These are phyloP conservation scores for Romanomermis culicivorax DNA, from an alignment of 2,888 invertebrate genomes.

Conservation along the genomic window DNA sequence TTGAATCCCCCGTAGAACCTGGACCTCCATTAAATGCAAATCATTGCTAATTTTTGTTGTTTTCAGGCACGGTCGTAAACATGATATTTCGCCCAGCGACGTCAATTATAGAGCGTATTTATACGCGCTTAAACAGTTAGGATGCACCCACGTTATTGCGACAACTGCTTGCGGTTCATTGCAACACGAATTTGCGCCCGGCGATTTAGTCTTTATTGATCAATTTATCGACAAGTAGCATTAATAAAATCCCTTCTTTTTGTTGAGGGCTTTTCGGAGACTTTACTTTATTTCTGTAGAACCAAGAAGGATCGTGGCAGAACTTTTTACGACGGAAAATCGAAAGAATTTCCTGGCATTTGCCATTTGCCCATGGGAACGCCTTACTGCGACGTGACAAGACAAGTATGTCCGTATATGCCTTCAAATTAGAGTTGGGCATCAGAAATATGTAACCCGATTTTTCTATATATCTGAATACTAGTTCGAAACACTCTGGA, in stretches of 20 bases:
- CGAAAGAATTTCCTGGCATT: conserved; percentile 47
- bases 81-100: conserved; percentile 54
- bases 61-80: conserved; percentile 42
- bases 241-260: not conserved
- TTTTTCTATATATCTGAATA: too few relatives aligned
- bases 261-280: not conserved
- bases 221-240: conserved; percentile 45
- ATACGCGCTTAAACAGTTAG: conserved; percentile 60
- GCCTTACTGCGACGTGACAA: conserved; percentile 54
- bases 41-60: too few relatives aligned
- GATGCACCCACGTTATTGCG: conserved; percentile 75
- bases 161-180: conserved; percentile 86
- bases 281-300: conserved; percentile 36
- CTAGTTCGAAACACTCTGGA: too few relatives aligned
- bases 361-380: conserved; percentile 81
- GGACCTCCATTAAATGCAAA: too few relatives aligned
- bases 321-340: conserved; percentile 57
- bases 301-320: conserved; percentile 41
- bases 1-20: too few relatives aligned
- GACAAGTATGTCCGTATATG: conserved; percentile 39
- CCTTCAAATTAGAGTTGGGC: too few relatives aligned
- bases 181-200: conserved; percentile 59
- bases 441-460: too few relatives aligned
- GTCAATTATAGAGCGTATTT: conserved; percentile 92
- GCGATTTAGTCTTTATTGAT: conserved; percentile 66